Evolutionary conservation across 2,797 vertebrate genomes (phyloP).

Genomic region (Paratrypauchen microcephalus): DNA sequence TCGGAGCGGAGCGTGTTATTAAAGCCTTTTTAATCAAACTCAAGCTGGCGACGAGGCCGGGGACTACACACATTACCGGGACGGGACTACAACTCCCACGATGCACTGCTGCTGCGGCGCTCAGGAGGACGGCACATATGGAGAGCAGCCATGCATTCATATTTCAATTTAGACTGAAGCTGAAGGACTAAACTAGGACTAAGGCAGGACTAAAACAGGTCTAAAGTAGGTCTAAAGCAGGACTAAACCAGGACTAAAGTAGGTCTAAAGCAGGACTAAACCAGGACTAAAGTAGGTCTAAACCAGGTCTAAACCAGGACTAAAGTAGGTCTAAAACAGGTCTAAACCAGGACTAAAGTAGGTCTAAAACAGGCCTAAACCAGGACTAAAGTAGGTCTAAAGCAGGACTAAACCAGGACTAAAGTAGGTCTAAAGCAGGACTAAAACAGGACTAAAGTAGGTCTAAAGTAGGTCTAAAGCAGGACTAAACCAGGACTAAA

Average conservation of each 20-base stretch:
- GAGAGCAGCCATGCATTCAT: slow-evolving; percentile 8
- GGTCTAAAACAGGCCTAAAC: not conserved
- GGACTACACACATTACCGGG: not conserved
- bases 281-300: no score
- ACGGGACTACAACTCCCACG: slow-evolving; percentile 9
- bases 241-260: no score
- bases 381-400: not conserved
- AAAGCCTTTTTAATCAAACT: slow-evolving; percentile 17
- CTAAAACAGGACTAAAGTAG: not conserved
- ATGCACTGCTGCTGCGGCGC: slow-evolving; percentile 5
- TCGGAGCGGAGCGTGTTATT: not conserved
- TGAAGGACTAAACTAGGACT: slow-evolving; percentile 4
- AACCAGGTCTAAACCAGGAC: not conserved
- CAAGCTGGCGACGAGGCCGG: slow-evolving; percentile 3
- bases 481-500: not conserved
- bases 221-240: no score
- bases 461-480: not conserved
- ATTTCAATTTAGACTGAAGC: not conserved
- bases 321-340: not conserved
- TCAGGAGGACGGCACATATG: not conserved
- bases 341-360: not conserved
- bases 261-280: no score
- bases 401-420: not conserved
- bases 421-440: not conserved
- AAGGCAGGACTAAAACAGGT: not conserved